Percentiles rank a stretch among this genome's conserved stretches.
Conservation (phyloP, 2,113 vertebrate species). For the Trematocara zebra region DNA sequence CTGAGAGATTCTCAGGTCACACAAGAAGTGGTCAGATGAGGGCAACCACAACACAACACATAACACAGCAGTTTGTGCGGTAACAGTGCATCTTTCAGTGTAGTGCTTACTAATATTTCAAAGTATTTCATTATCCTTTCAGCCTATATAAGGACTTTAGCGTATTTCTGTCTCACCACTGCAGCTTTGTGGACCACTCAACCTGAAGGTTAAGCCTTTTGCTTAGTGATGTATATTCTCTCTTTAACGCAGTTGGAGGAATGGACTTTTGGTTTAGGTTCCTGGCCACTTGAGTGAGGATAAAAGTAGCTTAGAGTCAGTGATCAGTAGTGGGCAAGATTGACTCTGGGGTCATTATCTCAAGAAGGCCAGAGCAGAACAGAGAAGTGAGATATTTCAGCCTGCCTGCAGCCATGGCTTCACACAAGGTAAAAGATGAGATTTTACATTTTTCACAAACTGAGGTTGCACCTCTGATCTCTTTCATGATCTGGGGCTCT, state of each 20-base stretch:
- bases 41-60: not conserved
- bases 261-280: conserved; percentile 24
- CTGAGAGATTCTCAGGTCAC: not conserved
- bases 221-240: conserved; percentile 9
- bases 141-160: not conserved
- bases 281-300: conserved; percentile 45
- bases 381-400: conserved; percentile 30
- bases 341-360: conserved; percentile 53
- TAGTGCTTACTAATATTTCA: not conserved
- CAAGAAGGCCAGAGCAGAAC: conserved; percentile 15
- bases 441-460: conserved; percentile 19
- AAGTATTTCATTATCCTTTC: not conserved
- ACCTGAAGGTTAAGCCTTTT: conserved; percentile 46
- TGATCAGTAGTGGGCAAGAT: conserved; percentile 45
- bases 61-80: not conserved
- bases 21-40: not conserved
- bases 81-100: not conserved
- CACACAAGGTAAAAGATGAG: not conserved
- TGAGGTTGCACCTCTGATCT: not conserved
- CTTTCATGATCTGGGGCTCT: not conserved
- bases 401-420: not conserved
- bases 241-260: conserved; percentile 17
- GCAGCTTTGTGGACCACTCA: conserved; percentile 19
- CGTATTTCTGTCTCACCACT: not conserved
- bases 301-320: conserved; percentile 49